These are phyloP conservation scores for Drosophila rhopaloa DNA, from an alignment of 1,140 invertebrate species.

Conservation along the genomic window DNA sequence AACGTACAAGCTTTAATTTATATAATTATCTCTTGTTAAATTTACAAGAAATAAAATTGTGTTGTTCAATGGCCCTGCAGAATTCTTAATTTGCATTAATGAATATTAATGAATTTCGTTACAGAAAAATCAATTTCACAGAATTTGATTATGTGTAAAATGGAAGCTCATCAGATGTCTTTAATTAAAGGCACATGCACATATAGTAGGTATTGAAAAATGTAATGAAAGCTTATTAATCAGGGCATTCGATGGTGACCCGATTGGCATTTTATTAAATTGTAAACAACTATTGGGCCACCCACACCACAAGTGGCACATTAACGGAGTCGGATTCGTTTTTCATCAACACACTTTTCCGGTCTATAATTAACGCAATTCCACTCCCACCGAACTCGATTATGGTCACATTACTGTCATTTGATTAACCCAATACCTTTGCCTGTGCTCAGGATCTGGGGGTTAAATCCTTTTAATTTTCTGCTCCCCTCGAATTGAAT, in stretches of 20 bases:
- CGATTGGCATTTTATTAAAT: constrained; percentile 17
- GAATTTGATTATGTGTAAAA: constrained; percentile 10
- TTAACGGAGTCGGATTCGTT: constrained; percentile 14
- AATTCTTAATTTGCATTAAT: constrained; percentile 21
- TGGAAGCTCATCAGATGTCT: constrained; percentile 8
- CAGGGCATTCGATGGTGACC: constrained; percentile 7
- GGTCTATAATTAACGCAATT: constrained; percentile 43
- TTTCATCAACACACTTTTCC: constrained; percentile 31
- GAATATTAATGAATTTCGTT: constrained; percentile 20
- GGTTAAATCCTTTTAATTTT: constrained; percentile 20
- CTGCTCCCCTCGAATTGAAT: constrained; percentile 10
- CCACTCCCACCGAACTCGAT: constrained; percentile 19
- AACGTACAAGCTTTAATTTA: not conserved
- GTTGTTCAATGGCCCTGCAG: not conserved
- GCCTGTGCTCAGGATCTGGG: not conserved
- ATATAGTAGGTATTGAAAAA: constrained; percentile 13
- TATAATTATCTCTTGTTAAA: not conserved
- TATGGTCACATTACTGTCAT: constrained; percentile 39
- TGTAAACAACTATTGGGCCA: constrained; percentile 17
- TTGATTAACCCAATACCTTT: constrained; percentile 29
- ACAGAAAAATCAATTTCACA: constrained; percentile 3
- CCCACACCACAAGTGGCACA: constrained; percentile 14
- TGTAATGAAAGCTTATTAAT: constrained; percentile 34
- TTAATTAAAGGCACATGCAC: constrained; percentile 28
- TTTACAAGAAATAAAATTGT: constrained; percentile 3